Conservation (phyloP, 2,113 vertebrate genomes). For the Setophaga kirtlandii region DNA sequence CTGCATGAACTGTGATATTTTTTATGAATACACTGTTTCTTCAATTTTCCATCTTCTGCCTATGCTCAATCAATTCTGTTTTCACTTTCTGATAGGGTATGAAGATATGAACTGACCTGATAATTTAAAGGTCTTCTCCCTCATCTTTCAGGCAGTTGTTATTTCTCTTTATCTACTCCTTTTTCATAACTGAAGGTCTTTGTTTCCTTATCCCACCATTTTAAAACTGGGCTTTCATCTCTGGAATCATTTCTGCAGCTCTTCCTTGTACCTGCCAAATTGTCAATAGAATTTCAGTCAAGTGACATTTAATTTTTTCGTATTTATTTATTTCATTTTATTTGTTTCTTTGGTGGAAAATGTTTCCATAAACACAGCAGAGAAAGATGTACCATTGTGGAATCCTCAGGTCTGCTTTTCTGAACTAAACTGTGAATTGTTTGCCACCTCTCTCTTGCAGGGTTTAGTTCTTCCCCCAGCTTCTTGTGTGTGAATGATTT, state of each 20-base stretch:
- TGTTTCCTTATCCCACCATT: not conserved
- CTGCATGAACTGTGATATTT: not conserved
- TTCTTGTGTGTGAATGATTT: slow-evolving; percentile 35
- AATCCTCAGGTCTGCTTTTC: not conserved
- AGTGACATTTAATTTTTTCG: not conserved
- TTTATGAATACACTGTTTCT: not conserved
- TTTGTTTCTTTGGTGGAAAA: not conserved
- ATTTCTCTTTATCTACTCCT: not conserved
- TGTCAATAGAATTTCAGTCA: not conserved
- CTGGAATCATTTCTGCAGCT: not conserved
- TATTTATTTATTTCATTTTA: not conserved
- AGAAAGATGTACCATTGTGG: not conserved
- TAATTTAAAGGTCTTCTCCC: not conserved
- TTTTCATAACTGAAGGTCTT: not conserved
- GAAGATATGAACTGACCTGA: not conserved
- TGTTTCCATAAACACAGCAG: not conserved
- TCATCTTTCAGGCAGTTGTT: not conserved
- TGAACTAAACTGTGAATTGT: not conserved
- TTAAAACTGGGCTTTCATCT: not conserved
- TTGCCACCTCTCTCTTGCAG: not conserved
- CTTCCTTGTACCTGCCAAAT: not conserved
- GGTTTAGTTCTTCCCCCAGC: not conserved
- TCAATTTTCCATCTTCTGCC: not conserved
- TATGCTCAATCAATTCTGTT: not conserved
- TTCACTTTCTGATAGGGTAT: not conserved